Base-by-base conservation (phyloP, 2,113 vertebrate genomes). In the Orycteropus afer region DNA sequence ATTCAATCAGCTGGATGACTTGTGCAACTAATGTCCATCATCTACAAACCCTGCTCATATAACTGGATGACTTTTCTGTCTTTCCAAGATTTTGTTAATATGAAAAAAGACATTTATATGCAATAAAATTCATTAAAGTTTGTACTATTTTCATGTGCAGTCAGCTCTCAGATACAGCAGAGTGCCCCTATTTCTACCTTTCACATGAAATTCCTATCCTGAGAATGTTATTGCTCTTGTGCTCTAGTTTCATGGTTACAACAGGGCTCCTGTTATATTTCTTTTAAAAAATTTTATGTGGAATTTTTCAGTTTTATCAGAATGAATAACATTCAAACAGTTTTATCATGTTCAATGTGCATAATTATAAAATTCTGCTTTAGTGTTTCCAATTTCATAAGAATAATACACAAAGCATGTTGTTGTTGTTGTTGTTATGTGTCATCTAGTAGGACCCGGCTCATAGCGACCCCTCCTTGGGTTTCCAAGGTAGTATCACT, bases 391-490 rank as follows among this genome's bases (percentile, higher is more conserved):
- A 78, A 57, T 83, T 13, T 76, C 29, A 18, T 89, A 14, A 73
- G n/a, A 90, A 82, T 89, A 69, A 93, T 34, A 15, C 5, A 63
- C 11, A 59, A 83, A 53, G 22, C n/a, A 76, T 74, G 83, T n/a
- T n/a, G 79, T 69, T 96, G 37, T 76, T 80, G 81, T 32, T n/a
- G 63, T 45, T n/a, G n/a, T n/a, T n/a, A n/a, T n/a, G n/a, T n/a
- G n/a, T n/a, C n/a, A n/a, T n/a, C n/a, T n/a, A n/a, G n/a, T n/a
- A n/a, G n/a, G n/a, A n/a, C n/a, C n/a, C n/a, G n/a, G n/a, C n/a
- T n/a, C n/a, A n/a, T n/a, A n/a, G n/a, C n/a, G n/a, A n/a, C n/a
- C n/a, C n/a, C n/a, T n/a, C n/a, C n/a, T n/a, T n/a, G n/a, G n/a
- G n/a, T n/a, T n/a, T n/a, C n/a, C n/a, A n/a, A n/a, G n/a, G n/a